Evolutionary conservation across 2,888 invertebrate genomes (phyloP).

Genomic region (Rhyacophila evoluta): DNA sequence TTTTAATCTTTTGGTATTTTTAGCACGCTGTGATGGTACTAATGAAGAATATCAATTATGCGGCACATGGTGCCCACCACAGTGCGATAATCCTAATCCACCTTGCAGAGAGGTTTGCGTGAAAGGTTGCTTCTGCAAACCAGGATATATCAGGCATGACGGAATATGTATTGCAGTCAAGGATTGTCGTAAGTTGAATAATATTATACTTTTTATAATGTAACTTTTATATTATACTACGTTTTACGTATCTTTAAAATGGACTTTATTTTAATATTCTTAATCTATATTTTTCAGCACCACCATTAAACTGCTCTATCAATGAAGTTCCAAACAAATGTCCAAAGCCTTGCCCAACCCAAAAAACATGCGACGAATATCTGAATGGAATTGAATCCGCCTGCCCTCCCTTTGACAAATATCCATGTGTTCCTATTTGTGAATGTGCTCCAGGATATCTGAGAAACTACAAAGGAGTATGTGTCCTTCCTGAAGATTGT

Average conservation of each 20-base stretch:
- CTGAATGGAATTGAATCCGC: not conserved
- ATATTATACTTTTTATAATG: not conserved
- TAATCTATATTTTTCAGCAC: not conserved
- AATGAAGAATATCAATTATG: not conserved
- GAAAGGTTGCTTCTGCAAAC: conserved; percentile 30
- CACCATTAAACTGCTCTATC: not conserved
- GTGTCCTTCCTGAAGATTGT: conserved; percentile 17
- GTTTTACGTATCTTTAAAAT: too few relatives aligned
- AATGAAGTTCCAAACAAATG: conserved; percentile 34
- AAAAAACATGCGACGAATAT: not conserved
- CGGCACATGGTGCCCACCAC: not conserved
- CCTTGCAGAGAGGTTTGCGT: conserved; percentile 23
- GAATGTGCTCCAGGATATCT: conserved; percentile 41
- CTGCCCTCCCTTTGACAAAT: not conserved
- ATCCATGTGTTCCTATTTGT: conserved; percentile 35
- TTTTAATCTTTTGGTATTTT: not conserved
- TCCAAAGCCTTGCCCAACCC: not conserved
- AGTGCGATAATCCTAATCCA: not conserved
- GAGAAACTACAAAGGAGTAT: conserved; percentile 33
- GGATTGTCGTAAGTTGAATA: conserved; percentile 1
- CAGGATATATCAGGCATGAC: conserved; percentile 16
- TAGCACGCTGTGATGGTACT: not conserved
- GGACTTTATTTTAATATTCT: not conserved
- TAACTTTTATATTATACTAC: not conserved
- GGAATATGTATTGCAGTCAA: conserved; percentile 26